Evolutionary conservation across 2,888 invertebrate species (phyloP), one percentile per base, ranked within the genome.

Genomic region (Oscheius onirici): DNA sequence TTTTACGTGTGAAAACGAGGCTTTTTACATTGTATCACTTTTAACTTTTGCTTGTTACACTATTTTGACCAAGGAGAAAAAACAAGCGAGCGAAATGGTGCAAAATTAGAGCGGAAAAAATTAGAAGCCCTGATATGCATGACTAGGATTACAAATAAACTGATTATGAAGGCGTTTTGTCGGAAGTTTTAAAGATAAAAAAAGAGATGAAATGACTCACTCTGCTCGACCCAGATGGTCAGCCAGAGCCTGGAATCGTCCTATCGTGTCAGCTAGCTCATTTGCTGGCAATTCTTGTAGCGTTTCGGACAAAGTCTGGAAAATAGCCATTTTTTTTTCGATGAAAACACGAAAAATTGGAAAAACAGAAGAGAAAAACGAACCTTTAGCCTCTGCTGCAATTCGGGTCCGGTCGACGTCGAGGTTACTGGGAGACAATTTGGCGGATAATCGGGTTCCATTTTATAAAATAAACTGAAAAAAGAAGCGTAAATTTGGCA

Each of bases 381-480:
- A 52, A 13, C 22, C 24, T 52, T 52, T 24, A 20, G 24, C 13
- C 13, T 52, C 13, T 22, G 5, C 52, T 52, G 15, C 13, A 24
- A 22, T 24, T 52, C 22, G 3, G 3, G 17, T 13, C 13, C 13
- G 3, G n/a, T n/a, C 3, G 20, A 46, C 34, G 34, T 34, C 34
- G 34, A 20, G 24, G 6, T 28, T 17, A 70, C 26, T 3, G 70
- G 63, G 5, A 24, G 63, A 17, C 61, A 61, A 24, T 70, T 61
- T 28, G 52, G 28, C 26, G 70, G 70, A 63, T 52, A 70, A 40
- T 63, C 70, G 15, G 40, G n/a, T 6, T 49, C 63, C 63, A 49
- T 60, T 41, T 44, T 15, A n/a, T 60, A 24, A 22, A 34, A 8
- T 34, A 3, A n/a, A 34, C 34, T 34, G 34, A 0, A 34, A 34